Conservation (phyloP, 2,113 vertebrate genomes). For the Stomatorhinus ivindoensis region DNA sequence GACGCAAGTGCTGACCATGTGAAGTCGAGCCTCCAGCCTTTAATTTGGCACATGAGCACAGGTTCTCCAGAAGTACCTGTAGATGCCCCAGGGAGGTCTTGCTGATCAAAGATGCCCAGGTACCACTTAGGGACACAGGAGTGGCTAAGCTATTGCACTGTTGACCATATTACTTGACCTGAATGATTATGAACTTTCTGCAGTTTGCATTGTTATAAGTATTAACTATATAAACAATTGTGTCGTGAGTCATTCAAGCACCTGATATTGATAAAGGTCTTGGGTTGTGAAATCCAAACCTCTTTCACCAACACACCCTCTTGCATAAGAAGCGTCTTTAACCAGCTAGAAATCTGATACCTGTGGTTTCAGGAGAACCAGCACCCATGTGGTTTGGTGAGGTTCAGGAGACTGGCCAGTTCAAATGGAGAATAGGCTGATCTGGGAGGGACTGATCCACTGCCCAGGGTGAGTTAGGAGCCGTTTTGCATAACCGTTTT, state of each 20-base stretch:
- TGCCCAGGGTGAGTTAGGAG: neutral
- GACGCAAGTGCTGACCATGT: neutral
- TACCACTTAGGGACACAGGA: neutral
- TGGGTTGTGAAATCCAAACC: neutral
- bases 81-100: neutral
- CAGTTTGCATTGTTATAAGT: neutral
- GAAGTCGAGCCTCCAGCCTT: neutral
- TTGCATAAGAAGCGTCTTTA: neutral
- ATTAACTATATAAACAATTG: neutral
- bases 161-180: neutral
- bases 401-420: neutral
- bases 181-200: neutral
- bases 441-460: neutral
- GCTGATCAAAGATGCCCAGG: neutral
- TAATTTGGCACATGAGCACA: neutral
- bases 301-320: neutral
- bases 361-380: neutral
- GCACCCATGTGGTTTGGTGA: neutral
- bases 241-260: neutral
- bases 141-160: neutral
- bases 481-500: neutral
- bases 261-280: neutral
- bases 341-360: neutral
- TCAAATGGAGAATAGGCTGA: neutral
- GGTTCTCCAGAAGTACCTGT: neutral